A percentile compares a stretch with the other conserved stretches of the same genome.
These are phyloP conservation scores for Cataglyphis rosenhaueri DNA, from an alignment of 2,888 invertebrate species.

Conservation along the genomic window DNA sequence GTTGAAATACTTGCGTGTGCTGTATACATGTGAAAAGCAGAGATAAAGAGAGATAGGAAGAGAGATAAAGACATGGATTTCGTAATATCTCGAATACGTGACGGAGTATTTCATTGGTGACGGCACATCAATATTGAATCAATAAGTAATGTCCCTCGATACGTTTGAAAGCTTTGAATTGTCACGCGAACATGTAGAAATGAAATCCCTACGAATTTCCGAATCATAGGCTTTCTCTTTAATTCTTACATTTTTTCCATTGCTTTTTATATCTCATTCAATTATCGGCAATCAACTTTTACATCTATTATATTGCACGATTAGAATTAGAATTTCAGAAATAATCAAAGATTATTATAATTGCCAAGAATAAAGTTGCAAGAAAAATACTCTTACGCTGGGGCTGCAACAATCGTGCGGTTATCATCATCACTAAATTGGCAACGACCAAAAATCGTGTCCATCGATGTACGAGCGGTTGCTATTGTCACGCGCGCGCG, in stretches of 20 bases:
- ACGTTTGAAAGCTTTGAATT: conserved; percentile 44
- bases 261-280: background rate
- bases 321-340: background rate
- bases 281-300: background rate
- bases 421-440: conserved; percentile 1
- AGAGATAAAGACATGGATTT: conserved; percentile 46
- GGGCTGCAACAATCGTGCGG: background rate
- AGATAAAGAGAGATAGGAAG: conserved; percentile 37
- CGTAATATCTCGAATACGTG: conserved; percentile 52
- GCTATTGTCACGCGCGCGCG: conserved; percentile 28
- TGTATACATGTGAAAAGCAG: conserved; percentile 36
- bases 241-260: background rate
- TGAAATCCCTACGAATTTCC: conserved; percentile 14
- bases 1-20: conserved; percentile 49
- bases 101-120: conserved; percentile 53
- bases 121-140: conserved; percentile 58
- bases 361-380: background rate
- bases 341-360: background rate
- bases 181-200: conserved; percentile 30
- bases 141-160: conserved; percentile 51
- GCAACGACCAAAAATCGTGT: conserved; percentile 26
- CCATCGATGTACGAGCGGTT: background rate
- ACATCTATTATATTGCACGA: background rate
- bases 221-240: background rate
- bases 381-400: background rate